Conservation (phyloP, 2,888 invertebrate species). For the Sepioteuthis lessoniana region DNA sequence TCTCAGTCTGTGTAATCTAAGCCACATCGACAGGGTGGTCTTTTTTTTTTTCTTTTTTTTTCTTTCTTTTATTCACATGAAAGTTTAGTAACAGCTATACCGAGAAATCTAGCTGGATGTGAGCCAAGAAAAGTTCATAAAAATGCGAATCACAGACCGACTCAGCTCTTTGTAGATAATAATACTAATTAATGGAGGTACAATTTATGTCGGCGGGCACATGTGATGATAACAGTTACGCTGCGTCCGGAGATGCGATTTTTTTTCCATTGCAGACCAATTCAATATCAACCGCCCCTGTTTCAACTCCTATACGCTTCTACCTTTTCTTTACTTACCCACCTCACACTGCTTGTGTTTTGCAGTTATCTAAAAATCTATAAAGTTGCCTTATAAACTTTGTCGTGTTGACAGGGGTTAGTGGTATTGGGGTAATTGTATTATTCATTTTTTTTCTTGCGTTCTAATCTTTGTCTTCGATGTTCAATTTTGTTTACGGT, state of each 20-base stretch:
- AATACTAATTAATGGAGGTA: slow-evolving; percentile 11
- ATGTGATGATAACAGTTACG: neutral
- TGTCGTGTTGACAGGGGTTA: neutral
- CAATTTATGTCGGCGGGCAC: slow-evolving; percentile 7
- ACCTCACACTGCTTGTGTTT: neutral
- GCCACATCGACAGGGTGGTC: too few relatives aligned
- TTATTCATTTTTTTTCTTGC: neutral
- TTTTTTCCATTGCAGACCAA: neutral
- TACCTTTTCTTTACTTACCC: neutral
- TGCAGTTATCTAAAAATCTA: neutral
- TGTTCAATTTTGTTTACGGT: neutral
- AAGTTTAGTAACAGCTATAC: neutral
- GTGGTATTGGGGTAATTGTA: neutral
- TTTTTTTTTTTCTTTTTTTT: neutral
- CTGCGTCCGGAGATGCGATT: neutral
- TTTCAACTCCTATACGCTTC: neutral
- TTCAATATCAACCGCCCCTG: neutral
- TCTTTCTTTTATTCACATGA: neutral
- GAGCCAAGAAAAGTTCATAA: neutral
- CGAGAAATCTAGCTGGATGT: neutral
- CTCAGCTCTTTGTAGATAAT: neutral
- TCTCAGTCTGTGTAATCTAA: too few relatives aligned
- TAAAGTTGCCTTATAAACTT: slow-evolving; percentile 6
- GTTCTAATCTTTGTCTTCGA: neutral
- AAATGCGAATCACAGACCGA: slow-evolving; percentile 33